Conservation (phyloP, 2,888 invertebrate genomes). For the Diachrysia chrysitis region DNA sequence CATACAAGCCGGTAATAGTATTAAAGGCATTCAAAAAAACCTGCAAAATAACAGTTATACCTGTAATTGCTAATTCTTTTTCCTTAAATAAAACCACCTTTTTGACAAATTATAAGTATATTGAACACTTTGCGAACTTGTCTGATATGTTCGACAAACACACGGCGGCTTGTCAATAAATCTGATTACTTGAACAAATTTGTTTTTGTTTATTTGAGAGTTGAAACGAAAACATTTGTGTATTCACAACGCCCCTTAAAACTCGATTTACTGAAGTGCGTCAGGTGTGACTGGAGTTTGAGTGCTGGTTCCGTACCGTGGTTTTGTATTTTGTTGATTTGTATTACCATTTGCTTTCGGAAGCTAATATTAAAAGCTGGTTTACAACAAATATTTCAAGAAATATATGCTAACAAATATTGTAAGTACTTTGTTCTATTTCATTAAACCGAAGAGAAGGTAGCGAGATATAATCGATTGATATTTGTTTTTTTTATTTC, state of each 20-base stretch:
- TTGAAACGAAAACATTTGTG: not conserved
- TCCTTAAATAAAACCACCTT: too few species aligned
- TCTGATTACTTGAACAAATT: constrained; percentile 6
- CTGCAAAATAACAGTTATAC: too few species aligned
- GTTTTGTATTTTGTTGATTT: not conserved
- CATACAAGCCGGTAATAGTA: too few species aligned
- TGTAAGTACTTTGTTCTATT: too few species aligned
- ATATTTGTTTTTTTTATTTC: too few species aligned
- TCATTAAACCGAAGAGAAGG: too few species aligned
- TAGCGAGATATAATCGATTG: too few species aligned
- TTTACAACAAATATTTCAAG: too few species aligned
- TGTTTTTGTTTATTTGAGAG: not conserved
- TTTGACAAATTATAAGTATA: not conserved
- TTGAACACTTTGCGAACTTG: not conserved
- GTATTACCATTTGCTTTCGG: not conserved
- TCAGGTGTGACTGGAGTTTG: not conserved
- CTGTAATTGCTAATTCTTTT: too few species aligned
- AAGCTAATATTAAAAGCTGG: not conserved
- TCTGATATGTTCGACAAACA: not conserved
- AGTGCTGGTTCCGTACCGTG: not conserved
- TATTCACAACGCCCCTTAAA: not conserved
- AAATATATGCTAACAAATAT: too few species aligned
- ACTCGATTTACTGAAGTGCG: not conserved
- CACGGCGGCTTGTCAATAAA: not conserved
- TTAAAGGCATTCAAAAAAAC: too few species aligned